Base-by-base conservation (phyloP, 1,140 invertebrate species). In the Saccostrea glomerata region DNA sequence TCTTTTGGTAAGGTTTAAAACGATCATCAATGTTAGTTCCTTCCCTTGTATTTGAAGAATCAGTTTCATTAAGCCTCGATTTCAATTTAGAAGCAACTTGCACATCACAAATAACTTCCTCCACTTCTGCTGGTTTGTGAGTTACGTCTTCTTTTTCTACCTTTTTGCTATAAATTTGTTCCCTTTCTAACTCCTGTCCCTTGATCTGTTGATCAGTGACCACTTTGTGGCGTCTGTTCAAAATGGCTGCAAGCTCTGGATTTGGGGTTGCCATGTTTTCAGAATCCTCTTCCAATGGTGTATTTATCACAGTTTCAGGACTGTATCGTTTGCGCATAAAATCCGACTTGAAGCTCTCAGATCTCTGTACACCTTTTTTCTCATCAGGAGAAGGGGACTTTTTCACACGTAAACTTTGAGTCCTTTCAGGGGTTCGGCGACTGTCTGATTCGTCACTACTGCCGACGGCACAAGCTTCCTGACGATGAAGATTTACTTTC, bases 331-430 rank as follows among this genome's bases (percentile, higher is more conserved):
- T 85, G 55, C 87, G 82, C 91, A 92, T 92, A 87, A 92, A 92
- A 73, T 90, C 86, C 15, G 91, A 92, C 82, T 88, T 92, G 88
- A 92, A 92, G 87, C 91, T 92, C 15, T 89, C 88, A 23, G 91
- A 90, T 66, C 91, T 88, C 55, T 92, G 91, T 83, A 92, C 90
- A 25, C 82, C 86, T 77, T 63, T 84, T 23, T 7, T 77, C 17
- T 86, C 86, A 7, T 88, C 87, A 58, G 86, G 86, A n/a, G 86
- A 82, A 7, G 88, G 86, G 13, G 82, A 73, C 54, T 83, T 58
- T 85, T 87, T 86, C 25, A 89, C 25, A 23, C 86, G 82, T n/a
- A 92, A 87, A 87, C 90, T 90, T 84, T 92, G 91, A 25, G 91
- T 90, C 25, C 91, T 25, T 86, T 92, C 91, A 11, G 91, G 91